A percentile compares a stretch with the other conserved stretches of the same genome.
Evolutionary conservation across 2,888 invertebrate species (phyloP).

Genomic region (Perizoma affinitatum): DNA sequence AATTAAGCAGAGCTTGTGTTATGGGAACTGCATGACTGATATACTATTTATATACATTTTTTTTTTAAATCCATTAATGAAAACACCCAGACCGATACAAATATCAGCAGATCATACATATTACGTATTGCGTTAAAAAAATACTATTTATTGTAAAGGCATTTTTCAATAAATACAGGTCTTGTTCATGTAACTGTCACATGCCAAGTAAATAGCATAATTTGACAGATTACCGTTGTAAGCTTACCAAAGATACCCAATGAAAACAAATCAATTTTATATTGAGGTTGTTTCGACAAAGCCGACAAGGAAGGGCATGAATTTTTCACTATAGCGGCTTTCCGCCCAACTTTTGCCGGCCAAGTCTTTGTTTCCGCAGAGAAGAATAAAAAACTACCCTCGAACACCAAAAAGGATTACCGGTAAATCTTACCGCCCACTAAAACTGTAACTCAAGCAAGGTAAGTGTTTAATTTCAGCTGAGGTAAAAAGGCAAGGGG

Average conservation of each 20-base stretch:
- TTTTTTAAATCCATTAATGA: no score
- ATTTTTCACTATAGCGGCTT: slow-evolving; percentile 10
- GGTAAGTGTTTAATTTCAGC: slow-evolving; percentile 43
- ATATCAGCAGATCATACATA: no score
- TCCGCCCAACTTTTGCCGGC: slow-evolving; percentile 4
- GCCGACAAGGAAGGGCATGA: slow-evolving; percentile 9
- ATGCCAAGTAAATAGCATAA: no score
- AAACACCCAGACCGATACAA: no score
- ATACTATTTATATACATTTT: no score
- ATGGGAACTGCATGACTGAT: no score
- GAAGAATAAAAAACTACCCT: slow-evolving; percentile 14
- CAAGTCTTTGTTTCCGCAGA: slow-evolving; percentile 17
- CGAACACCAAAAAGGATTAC: slow-evolving; percentile 24
- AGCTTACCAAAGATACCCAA: slow-evolving; percentile 6
- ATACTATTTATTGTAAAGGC: no score
- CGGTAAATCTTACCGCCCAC: slow-evolving; percentile 22
- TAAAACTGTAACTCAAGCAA: slow-evolving; percentile 31
- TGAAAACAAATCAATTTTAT: slow-evolving; percentile 16
- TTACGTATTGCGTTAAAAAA: no score
- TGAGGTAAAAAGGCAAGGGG: slow-evolving; percentile 42
- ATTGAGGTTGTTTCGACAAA: slow-evolving; percentile 14
- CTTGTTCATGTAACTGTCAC: no score
- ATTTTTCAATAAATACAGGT: no score
- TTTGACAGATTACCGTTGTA: not conserved
- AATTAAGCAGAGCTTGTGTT: no score